These are phyloP conservation scores for Schizopygopsis malacanthus DNA, from an alignment of 2,797 vertebrate genomes.

Conservation along the genomic window DNA sequence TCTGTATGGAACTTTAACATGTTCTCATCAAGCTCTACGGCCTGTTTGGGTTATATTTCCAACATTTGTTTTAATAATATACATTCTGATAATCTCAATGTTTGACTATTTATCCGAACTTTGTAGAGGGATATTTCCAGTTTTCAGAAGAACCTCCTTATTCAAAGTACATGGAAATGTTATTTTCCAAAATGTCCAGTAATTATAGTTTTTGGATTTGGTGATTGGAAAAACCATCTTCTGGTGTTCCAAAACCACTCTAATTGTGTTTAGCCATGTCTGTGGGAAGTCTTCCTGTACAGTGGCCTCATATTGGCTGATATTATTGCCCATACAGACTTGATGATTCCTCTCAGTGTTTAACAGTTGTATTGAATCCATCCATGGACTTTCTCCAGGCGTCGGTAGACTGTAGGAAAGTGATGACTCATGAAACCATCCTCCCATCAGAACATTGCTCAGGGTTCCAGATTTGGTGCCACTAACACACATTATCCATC, in stretches of 20 bases:
- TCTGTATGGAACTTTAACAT: background rate
- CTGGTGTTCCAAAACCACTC: background rate
- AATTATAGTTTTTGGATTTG: background rate
- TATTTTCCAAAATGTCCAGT: background rate
- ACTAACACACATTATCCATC: slow-evolving; percentile 5
- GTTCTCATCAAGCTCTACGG: background rate
- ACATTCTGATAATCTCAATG: background rate
- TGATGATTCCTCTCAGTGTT: background rate
- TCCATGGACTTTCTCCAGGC: slow-evolving; percentile 6
- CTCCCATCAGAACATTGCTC: slow-evolving; percentile 1
- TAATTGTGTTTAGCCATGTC: background rate
- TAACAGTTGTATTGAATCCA: background rate
- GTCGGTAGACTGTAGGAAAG: background rate
- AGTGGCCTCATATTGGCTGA: slow-evolving; percentile 1
- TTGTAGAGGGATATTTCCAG: background rate
- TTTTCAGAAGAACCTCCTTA: background rate
- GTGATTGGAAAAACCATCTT: background rate
- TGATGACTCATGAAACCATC: slow-evolving; percentile 16
- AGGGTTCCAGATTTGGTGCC: slow-evolving; percentile 13
- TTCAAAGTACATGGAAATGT: background rate
- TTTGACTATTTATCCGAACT: background rate
- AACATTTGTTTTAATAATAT: background rate
- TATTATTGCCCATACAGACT: background rate
- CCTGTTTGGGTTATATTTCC: background rate
- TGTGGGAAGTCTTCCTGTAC: background rate